Evolutionary conservation across 2,797 vertebrate genomes (phyloP).

Genomic region (Pangasius macronema): DNA sequence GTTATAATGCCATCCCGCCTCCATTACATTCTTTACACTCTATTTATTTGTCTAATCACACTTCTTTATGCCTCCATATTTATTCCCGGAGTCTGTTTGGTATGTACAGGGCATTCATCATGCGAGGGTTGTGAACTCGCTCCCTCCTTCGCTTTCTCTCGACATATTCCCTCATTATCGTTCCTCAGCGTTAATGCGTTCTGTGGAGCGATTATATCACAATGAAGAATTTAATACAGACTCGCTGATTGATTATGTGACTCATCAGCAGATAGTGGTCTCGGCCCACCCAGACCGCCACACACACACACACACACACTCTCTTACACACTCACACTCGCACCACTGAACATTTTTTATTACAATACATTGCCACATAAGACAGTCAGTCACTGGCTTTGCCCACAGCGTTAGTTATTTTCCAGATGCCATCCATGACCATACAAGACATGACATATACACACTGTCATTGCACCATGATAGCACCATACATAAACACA

Average conservation of each 20-base stretch:
- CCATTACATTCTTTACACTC: slow-evolving; percentile 64
- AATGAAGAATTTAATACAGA: slow-evolving; percentile 74
- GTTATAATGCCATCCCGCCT: slow-evolving; percentile 55
- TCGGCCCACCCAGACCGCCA: slow-evolving; percentile 32
- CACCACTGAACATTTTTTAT: slow-evolving; percentile 10
- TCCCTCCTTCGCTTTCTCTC: slow-evolving; percentile 52
- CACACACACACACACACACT: slow-evolving; percentile 32
- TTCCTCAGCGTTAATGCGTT: slow-evolving; percentile 78
- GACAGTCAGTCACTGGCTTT: slow-evolving; percentile 16
- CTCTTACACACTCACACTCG: slow-evolving; percentile 8
- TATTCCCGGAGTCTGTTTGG: slow-evolving; percentile 58
- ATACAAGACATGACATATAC: slow-evolving; percentile 11
- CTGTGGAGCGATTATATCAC: slow-evolving; percentile 73
- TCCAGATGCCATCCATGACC: slow-evolving; percentile 28
- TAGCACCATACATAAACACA: slow-evolving; percentile 36
- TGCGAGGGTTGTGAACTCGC: slow-evolving; percentile 67
- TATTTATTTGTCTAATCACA: slow-evolving; percentile 66
- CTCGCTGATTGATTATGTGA: slow-evolving; percentile 71
- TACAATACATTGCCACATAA: slow-evolving; percentile 15
- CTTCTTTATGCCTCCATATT: slow-evolving; percentile 55
- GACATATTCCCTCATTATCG: slow-evolving; percentile 71
- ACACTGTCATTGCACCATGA: slow-evolving; percentile 4
- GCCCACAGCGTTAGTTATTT: slow-evolving; percentile 35
- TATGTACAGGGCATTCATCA: slow-evolving; percentile 68
- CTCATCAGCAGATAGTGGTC: slow-evolving; percentile 64